These are phyloP conservation scores for Canis aureus DNA, from an alignment of 2,113 vertebrate genomes.

Conservation along the genomic window DNA sequence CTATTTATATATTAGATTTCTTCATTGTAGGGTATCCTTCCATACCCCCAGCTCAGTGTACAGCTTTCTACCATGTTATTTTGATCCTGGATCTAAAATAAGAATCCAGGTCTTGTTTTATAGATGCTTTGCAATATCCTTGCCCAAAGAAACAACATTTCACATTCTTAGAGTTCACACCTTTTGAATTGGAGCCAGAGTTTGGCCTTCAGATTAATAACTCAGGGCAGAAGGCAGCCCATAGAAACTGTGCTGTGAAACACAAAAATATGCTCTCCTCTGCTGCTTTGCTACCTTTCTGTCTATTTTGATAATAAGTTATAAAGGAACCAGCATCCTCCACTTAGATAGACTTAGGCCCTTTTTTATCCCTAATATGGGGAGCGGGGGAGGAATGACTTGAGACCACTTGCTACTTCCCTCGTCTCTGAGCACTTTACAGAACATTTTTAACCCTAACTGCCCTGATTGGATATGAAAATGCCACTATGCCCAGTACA, in stretches of 20 bases:
- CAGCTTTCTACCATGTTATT: slow-evolving; percentile 51
- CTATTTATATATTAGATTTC: slow-evolving; percentile 24
- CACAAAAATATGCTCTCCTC: neutral
- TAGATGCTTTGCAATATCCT: slow-evolving; percentile 54
- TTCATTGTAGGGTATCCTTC: neutral
- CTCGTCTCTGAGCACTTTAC: slow-evolving; percentile 38
- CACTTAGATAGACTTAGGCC: neutral
- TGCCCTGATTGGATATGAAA: slow-evolving; percentile 20
- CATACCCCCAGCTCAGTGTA: neutral
- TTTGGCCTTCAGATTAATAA: slow-evolving; percentile 66
- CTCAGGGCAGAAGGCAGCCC: slow-evolving; percentile 26
- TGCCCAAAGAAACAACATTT: slow-evolving; percentile 63
- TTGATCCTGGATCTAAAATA: slow-evolving; percentile 59
- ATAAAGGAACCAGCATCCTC: neutral
- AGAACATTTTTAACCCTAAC: neutral
- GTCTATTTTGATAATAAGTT: slow-evolving; percentile 45
- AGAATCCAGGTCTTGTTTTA: slow-evolving; percentile 52
- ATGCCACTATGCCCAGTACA: neutral
- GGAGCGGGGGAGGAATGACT: neutral
- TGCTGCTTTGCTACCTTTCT: neutral
- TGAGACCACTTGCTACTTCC: neutral
- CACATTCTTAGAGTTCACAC: slow-evolving; percentile 45
- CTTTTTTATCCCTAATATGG: neutral
- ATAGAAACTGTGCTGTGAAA: neutral
- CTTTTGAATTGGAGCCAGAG: slow-evolving; percentile 57